Base-by-base conservation (phyloP, 2,888 invertebrate species). In the Globia sparganii region DNA sequence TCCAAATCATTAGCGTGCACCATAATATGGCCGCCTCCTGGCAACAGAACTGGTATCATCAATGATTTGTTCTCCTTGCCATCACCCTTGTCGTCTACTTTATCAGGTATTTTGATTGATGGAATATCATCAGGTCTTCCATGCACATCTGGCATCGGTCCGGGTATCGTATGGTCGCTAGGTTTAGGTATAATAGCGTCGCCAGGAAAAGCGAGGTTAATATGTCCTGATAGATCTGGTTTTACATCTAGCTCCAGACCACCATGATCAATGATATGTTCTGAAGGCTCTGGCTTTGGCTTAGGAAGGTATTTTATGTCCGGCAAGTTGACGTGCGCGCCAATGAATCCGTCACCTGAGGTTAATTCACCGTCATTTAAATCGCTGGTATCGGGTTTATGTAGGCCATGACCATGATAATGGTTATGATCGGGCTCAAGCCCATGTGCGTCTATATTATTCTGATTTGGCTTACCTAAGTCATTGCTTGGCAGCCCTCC, bases 401-500 rank as follows among this genome's bases (percentile, higher is more conserved):
- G n/a, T 68, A 61, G 40, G 11, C 11, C 15, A 67, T 65, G 37
- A 31, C 75, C 13, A 56, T 61, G 56, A 66, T 69, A 53, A 21
- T 59, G n/a, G 34, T 65, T 61, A 37, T 75, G 49, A 65, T 64
- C 21, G n/a, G 64, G 59, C 34, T 71, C 31, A 18, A 56, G 11
- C 40, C 67, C 69, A 62, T 59, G 46, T 46, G 34, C 21, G 8
- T 59, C 59, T 71, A 61, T 49, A 59, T 79, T 56, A 58, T 65
- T 64, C 43, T 71, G 28, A 72, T 77, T 70, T 76, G 71, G 73
- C 81, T 84, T 80, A 83, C 85, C 81, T 75, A 84, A 56, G 43
- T 34, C 46, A 21, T 56, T 25, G 25, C 31, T 78, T 65, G 71
- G 59, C 66, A 73, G 71, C 69, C 72, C 25, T 70, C 72, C 75